Percentiles rank a stretch among this genome's conserved stretches.
These are phyloP conservation scores for Xenopus petersii DNA, from an alignment of 2,797 vertebrate species.

Conservation along the genomic window DNA sequence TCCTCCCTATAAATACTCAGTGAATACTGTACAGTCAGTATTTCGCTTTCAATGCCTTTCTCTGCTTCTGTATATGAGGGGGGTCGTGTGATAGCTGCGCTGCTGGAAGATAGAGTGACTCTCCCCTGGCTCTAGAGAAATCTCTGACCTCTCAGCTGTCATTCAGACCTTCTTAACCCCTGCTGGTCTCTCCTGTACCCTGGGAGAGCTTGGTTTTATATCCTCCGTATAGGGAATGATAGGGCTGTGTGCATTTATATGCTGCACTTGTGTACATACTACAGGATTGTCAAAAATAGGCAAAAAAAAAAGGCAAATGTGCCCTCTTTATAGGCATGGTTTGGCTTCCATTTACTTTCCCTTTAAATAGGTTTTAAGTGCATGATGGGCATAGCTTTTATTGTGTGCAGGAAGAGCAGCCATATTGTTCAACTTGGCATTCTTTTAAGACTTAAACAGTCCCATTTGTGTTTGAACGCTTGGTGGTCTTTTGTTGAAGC, in stretches of 20 bases:
- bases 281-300: too few species aligned
- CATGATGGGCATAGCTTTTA: too few species aligned
- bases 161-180: neutral
- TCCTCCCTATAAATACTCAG: neutral
- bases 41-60: neutral
- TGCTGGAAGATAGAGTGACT: conserved; percentile 17
- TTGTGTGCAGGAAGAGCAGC: too few species aligned
- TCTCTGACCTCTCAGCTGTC: neutral
- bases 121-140: neutral
- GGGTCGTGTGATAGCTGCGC: conserved; percentile 5
- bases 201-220: neutral
- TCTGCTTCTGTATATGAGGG: neutral
- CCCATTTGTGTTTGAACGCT: too few species aligned
- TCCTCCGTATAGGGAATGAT: neutral
- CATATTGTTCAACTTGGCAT: too few species aligned
- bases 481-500: too few species aligned
- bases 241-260: conserved; percentile 31
- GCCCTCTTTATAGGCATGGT: too few species aligned
- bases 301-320: too few species aligned
- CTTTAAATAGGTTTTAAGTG: too few species aligned
- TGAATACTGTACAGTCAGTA: neutral
- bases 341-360: too few species aligned
- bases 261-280: conserved; percentile 46
- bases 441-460: conserved; percentile 30
- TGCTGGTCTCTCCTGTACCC: neutral